Evolutionary conservation across 2,113 vertebrate genomes (phyloP), one percentile per base, ranked within the genome.

Genomic region (Garra rufa): DNA sequence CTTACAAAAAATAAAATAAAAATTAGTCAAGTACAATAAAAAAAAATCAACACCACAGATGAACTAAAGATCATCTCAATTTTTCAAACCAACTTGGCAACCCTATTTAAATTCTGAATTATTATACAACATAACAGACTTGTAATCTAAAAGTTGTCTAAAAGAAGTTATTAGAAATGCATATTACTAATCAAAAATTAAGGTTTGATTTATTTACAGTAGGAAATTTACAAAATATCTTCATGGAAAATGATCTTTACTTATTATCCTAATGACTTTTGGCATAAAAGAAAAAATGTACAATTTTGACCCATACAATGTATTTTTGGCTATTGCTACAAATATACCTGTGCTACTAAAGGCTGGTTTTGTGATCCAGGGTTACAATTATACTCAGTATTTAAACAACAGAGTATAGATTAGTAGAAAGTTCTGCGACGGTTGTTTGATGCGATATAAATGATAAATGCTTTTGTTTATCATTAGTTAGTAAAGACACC

Each of bases 361-460:
- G n/a, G n/a, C n/a, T n/a, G n/a, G n/a, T n/a, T n/a, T n/a, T n/a
- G n/a, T n/a, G n/a, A n/a, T n/a, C n/a, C n/a, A n/a, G n/a, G n/a
- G n/a, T n/a, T n/a, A n/a, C n/a, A 24, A 48, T 57, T 71, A n/a
- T 19, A 11, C 28, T 80, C 9, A 59, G 7, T 65, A 30, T 15
- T 15, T 13, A 76, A 70, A 70, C 8, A 44, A 28, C 9, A 52
- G 71, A 69, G 67, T 76, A 38, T 15, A 57, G 38, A 74, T 83
- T 75, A 85, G 76, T 70, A 83, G 34, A 75, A 79, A 85, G 86
- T 70, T 79, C 26, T 59, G 79, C 3, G 4, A 55, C 7, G 46
- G 75, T 44, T 77, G 28, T 11, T 38, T 28, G 9, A 28, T 55
- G n/a, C 9, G 57, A 52, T 76, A 17, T 26, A 57, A 15, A 26